Percentiles rank a stretch among this genome's conserved stretches.
These are phyloP conservation scores for Drosophila percnosoma DNA, from an alignment of 2,888 invertebrate genomes.

Conservation along the genomic window DNA sequence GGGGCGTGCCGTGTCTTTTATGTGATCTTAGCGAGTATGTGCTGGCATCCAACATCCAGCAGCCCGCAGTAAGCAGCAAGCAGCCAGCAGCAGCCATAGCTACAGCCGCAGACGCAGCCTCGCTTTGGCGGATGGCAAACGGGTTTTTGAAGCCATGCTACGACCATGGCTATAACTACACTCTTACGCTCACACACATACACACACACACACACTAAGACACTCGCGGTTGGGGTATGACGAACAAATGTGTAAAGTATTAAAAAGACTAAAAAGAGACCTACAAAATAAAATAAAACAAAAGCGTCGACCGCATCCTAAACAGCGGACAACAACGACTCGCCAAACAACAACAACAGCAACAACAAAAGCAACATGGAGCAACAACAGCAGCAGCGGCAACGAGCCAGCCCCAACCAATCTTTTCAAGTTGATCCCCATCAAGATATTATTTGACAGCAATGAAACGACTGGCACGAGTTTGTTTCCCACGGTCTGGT, in stretches of 20 bases:
- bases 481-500: constrained; percentile 85
- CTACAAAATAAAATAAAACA: constrained; percentile 52
- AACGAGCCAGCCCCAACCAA: constrained; percentile 74
- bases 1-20: constrained; percentile 78
- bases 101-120: constrained; percentile 61
- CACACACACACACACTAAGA: constrained; percentile 28
- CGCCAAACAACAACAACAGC: constrained; percentile 54
- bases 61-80: constrained; percentile 44
- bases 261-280: constrained; percentile 72
- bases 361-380: constrained; percentile 26
- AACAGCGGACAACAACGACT: constrained; percentile 71
- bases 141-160: constrained; percentile 58
- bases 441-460: constrained; percentile 84
- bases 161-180: constrained; percentile 56
- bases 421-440: constrained; percentile 83
- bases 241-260: constrained; percentile 81
- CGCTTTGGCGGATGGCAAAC: constrained; percentile 80
- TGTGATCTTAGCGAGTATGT: constrained; percentile 76
- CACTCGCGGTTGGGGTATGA: constrained; percentile 68
- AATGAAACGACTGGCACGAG: constrained; percentile 85
- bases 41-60: constrained; percentile 74
- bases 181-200: constrained; percentile 17
- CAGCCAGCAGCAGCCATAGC: constrained; percentile 20
- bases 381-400: constrained; percentile 48
- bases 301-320: constrained; percentile 80